These are phyloP conservation scores for Alloscopus bannaensis DNA, from an alignment of 2,888 invertebrate genomes.

Conservation along the genomic window DNA sequence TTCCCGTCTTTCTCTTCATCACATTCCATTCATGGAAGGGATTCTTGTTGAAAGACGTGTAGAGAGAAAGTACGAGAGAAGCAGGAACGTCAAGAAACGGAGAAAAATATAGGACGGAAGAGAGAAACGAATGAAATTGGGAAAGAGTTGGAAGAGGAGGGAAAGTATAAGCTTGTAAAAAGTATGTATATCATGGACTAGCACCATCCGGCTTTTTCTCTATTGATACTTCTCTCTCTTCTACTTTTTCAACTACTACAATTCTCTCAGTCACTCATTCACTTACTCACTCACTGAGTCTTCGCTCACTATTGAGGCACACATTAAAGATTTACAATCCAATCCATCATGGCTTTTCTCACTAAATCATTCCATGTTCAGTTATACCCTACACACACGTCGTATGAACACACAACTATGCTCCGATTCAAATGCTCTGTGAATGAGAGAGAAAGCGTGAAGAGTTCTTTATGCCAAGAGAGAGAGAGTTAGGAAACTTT, in stretches of 20 bases:
- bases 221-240: conserved; percentile 7
- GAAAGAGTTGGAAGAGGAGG: conserved; percentile 55
- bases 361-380: conserved; percentile 70
- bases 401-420: conserved; percentile 5
- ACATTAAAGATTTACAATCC: conserved; percentile 71
- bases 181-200: conserved; percentile 44
- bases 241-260: conserved; percentile 60
- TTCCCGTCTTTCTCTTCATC: conserved; percentile 24
- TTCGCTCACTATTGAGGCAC: conserved; percentile 69
- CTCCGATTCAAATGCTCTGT: conserved; percentile 24
- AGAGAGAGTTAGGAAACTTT: conserved; percentile 20
- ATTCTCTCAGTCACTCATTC: conserved; percentile 63
- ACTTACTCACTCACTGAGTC: conserved; percentile 61
- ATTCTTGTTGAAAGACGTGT: conserved; percentile 52
- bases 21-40: conserved; percentile 59
- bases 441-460: conserved; percentile 16
- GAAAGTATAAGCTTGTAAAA: conserved; percentile 54
- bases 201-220: conserved; percentile 45
- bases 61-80: no score
- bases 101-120: conserved; percentile 59
- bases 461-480: conserved; percentile 4
- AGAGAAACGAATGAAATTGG: conserved; percentile 62
- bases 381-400: conserved; percentile 14
- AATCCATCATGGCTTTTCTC: conserved; percentile 73
- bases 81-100: no score